Evolutionary conservation across 2,797 vertebrate species (phyloP), one percentile per base, ranked within the genome.

Genomic region (Selene dorsalis): DNA sequence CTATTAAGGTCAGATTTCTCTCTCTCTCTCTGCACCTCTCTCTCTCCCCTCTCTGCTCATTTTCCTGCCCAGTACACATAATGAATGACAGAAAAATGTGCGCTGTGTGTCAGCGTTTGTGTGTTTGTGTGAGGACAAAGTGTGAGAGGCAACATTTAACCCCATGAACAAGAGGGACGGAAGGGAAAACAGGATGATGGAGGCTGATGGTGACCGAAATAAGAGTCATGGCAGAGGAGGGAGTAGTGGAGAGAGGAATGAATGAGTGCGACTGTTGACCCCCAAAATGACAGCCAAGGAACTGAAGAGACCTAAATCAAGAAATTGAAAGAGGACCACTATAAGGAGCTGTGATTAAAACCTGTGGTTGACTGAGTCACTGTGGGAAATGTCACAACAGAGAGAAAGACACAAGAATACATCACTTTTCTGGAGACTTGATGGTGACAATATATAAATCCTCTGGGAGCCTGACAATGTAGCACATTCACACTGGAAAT

Each of bases 1-100:
- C 87, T 87, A 89, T 90, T 87, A 86, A 82, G 88, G 87, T 81
- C 85, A 84, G 57, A 77, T 83, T 26, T 60, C 38, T 66, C 47
- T 69, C 77, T 57, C 68, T 48, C 65, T 38, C 65, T 35, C 73
- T 57, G 39, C 57, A 24, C 28, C 77, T 62, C 79, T 69, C 11
- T 62, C 24, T 65, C 56, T 71, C 73, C 56, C 41, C 74, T 82
- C 82, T 83, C 30, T 68, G 72, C 87, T 82, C 82, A 91, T 93
- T 93, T 93, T 93, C 88, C 89, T 90, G 86, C 73, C 86, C 87
- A 85, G 72, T 91, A 87, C 84, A 91, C 93, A 92, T 57, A 77
- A 83, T 92, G 89, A 94, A 94, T 88, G 88, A 77, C 69, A 74
- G 71, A 86, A 84, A 82, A 80, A 85, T 88, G 79, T 80, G 75